Evolutionary conservation across 2,113 vertebrate species (phyloP).

Genomic region (Onychostoma macrolepis): DNA sequence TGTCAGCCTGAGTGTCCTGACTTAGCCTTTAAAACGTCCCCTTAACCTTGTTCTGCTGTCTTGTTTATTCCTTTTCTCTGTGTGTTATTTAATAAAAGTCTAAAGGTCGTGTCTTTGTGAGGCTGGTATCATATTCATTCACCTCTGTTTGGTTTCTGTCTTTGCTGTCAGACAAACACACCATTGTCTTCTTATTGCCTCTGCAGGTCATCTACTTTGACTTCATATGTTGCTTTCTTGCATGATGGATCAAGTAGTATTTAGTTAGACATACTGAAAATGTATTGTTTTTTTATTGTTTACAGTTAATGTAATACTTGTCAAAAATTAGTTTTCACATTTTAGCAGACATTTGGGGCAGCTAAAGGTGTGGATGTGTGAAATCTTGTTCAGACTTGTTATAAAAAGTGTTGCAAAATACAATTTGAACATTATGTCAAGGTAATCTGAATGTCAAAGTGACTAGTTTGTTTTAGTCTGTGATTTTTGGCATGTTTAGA

Average conservation of each 20-base stretch:
- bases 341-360: not conserved
- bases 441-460: not conserved
- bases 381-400: not conserved
- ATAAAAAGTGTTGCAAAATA: not conserved
- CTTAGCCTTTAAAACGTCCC: not conserved
- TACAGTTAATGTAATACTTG: not conserved
- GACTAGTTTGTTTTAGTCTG: not conserved
- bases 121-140: not conserved
- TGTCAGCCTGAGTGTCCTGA: not conserved
- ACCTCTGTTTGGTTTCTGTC: not conserved
- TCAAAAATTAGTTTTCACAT: not conserved
- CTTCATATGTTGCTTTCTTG: not conserved
- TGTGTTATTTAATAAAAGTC: not conserved
- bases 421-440: not conserved
- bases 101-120: not conserved
- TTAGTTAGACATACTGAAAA: not conserved
- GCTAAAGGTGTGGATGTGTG: not conserved
- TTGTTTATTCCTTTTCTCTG: not conserved
- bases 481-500: not conserved
- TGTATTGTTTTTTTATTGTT: not conserved
- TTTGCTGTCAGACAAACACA: slow-evolving; percentile 17
- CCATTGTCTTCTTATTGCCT: not conserved
- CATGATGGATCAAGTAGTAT: not conserved
- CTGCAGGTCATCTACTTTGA: not conserved
- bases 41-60: not conserved